Evolutionary conservation across 2,888 invertebrate genomes (phyloP).

Genomic region (Hermodice carunculata): DNA sequence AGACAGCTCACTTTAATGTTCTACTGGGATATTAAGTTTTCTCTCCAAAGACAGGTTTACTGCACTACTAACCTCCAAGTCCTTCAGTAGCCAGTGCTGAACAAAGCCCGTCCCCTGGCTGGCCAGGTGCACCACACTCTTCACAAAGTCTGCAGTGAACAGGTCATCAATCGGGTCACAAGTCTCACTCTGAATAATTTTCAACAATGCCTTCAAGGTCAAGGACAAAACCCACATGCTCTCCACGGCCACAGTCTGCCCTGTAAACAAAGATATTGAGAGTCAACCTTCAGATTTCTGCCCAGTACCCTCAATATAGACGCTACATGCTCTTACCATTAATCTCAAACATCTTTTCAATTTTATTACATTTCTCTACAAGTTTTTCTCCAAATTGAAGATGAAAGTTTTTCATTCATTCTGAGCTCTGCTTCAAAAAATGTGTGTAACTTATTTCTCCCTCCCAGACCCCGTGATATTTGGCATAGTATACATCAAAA

Average conservation of each 20-base stretch:
- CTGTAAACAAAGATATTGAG: too few relatives aligned
- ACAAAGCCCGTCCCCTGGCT: slow-evolving; percentile 64
- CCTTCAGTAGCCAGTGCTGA: slow-evolving; percentile 65
- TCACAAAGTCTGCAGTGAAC: slow-evolving; percentile 57
- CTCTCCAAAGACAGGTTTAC: neutral
- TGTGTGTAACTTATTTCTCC: too few relatives aligned
- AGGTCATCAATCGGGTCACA: slow-evolving; percentile 40
- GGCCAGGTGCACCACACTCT: slow-evolving; percentile 62
- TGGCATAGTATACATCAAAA: too few relatives aligned
- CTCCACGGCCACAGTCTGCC: slow-evolving; percentile 52
- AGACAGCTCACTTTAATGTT: neutral
- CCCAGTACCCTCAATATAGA: too few relatives aligned
- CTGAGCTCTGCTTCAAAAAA: too few relatives aligned
- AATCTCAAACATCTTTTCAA: too few relatives aligned
- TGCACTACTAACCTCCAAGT: slow-evolving; percentile 60
- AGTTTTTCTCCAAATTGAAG: too few relatives aligned
- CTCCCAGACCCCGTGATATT: too few relatives aligned
- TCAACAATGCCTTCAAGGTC: slow-evolving; percentile 60
- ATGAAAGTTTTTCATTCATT: too few relatives aligned
- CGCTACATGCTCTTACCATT: too few relatives aligned
- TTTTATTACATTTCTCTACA: too few relatives aligned
- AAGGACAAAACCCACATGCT: slow-evolving; percentile 64
- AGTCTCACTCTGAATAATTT: slow-evolving; percentile 44
- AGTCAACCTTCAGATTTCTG: too few relatives aligned
- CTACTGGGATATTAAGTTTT: neutral